Percentiles rank a stretch among this genome's conserved stretches.
Conservation (phyloP, 2,113 vertebrate genomes). For the Colinus virginianus region DNA sequence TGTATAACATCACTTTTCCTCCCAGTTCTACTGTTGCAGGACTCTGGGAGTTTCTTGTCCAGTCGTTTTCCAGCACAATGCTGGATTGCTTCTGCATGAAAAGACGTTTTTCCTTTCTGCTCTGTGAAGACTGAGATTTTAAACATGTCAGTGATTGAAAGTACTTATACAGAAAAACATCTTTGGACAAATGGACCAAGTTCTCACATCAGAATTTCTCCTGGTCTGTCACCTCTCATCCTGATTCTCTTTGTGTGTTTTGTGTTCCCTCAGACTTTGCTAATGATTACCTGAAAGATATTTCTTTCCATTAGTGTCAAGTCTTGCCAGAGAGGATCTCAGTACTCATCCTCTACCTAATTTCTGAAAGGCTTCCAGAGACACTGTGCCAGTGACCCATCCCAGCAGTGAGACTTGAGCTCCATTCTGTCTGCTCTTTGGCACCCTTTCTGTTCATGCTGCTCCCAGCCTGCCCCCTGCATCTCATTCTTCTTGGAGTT, state of each 20-base stretch:
- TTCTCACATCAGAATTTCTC: background rate
- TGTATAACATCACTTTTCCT: background rate
- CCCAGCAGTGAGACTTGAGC: background rate
- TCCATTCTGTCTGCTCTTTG: background rate
- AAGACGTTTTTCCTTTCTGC: background rate
- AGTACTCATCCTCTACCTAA: background rate
- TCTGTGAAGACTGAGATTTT: background rate
- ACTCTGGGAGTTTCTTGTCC: background rate
- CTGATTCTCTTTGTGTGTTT: background rate
- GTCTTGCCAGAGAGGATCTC: background rate
- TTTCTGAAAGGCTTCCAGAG: background rate
- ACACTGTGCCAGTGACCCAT: background rate
- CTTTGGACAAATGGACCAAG: background rate
- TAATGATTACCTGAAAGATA: background rate
- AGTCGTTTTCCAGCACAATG: background rate
- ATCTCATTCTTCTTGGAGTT: rapidly evolving
- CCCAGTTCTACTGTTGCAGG: background rate
- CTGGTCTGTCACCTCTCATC: background rate
- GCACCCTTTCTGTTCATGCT: rapidly evolving
- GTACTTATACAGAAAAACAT: background rate
- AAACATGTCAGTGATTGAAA: background rate
- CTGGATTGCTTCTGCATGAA: background rate
- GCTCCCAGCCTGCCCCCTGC: too few relatives aligned
- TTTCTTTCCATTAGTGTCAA: rapidly evolving
- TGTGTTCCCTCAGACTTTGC: background rate